Conservation (phyloP, 2,797 vertebrate genomes). For the Sebastes jordani region DNA sequence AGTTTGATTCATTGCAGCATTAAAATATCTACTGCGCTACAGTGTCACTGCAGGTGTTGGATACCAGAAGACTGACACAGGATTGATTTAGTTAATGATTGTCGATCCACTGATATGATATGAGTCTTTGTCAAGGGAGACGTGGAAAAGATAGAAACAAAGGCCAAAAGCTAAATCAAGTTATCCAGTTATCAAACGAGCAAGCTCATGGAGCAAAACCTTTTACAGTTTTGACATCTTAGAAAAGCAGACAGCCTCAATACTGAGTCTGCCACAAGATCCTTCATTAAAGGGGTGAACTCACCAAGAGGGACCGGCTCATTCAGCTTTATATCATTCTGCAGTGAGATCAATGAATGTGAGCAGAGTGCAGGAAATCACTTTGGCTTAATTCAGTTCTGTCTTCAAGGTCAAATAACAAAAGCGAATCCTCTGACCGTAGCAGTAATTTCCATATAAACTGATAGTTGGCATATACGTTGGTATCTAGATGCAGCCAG, state of each 20-base stretch:
- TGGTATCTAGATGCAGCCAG: not conserved
- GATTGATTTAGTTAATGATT: conserved; percentile 2
- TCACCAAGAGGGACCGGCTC: conserved; percentile 34
- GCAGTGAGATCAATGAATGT: conserved; percentile 56
- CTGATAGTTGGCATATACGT: not conserved
- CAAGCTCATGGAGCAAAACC: not conserved
- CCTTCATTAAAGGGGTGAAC: conserved; percentile 41
- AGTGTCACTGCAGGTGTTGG: conserved; percentile 23
- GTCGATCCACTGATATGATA: not conserved
- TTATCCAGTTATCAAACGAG: not conserved
- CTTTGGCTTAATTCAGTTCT: conserved; percentile 36
- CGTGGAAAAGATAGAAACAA: not conserved
- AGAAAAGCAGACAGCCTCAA: conserved; percentile 11
- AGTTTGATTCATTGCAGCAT: conserved; percentile 69
- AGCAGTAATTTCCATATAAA: conserved; percentile 26
- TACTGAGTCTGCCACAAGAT: conserved; percentile 20
- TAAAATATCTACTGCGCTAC: conserved; percentile 35
- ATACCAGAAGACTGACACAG: conserved; percentile 17
- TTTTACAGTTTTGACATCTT: not conserved
- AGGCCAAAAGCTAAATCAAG: not conserved
- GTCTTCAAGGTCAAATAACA: conserved; percentile 21
- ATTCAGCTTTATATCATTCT: conserved; percentile 64
- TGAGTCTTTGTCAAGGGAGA: not conserved
- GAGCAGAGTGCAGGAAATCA: conserved; percentile 53
- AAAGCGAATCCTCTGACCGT: conserved; percentile 26